Evolutionary conservation across 2,113 vertebrate genomes (phyloP).

Genomic region (Capricornis sumatraensis): DNA sequence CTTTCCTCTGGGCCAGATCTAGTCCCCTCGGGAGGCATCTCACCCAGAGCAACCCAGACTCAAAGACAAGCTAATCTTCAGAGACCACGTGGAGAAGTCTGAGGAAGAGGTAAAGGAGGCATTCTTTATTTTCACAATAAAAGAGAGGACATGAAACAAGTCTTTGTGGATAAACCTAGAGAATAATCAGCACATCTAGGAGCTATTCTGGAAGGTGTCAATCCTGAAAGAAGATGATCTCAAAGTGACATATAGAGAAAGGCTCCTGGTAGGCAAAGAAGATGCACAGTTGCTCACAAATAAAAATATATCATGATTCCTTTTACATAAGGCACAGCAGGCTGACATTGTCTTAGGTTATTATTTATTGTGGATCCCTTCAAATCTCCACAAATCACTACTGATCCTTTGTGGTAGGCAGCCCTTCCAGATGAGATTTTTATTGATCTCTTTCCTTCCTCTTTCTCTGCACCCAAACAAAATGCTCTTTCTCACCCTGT

Average conservation of each 20-base stretch:
- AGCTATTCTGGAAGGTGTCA: neutral
- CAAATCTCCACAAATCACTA: neutral
- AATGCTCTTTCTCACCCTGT: neutral
- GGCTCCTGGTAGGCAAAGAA: neutral
- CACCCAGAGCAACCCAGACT: neutral
- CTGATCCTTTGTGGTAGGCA: neutral
- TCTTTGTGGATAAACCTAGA: neutral
- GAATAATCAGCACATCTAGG: neutral
- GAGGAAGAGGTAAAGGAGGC: neutral
- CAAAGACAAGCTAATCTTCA: neutral
- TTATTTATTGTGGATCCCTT: constrained; percentile 4
- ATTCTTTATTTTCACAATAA: neutral
- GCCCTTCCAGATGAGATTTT: neutral
- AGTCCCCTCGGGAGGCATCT: neutral
- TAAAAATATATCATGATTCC: neutral
- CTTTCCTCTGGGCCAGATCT: neutral
- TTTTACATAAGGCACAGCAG: neutral
- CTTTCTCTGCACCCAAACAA: neutral
- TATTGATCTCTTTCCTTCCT: neutral
- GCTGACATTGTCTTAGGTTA: neutral
- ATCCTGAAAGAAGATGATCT: neutral
- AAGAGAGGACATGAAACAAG: neutral
- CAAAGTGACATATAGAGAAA: neutral
- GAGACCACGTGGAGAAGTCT: neutral
- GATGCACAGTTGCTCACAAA: neutral